These are phyloP conservation scores for Rhagium mordax DNA, from an alignment of 2,888 invertebrate genomes.

Conservation along the genomic window DNA sequence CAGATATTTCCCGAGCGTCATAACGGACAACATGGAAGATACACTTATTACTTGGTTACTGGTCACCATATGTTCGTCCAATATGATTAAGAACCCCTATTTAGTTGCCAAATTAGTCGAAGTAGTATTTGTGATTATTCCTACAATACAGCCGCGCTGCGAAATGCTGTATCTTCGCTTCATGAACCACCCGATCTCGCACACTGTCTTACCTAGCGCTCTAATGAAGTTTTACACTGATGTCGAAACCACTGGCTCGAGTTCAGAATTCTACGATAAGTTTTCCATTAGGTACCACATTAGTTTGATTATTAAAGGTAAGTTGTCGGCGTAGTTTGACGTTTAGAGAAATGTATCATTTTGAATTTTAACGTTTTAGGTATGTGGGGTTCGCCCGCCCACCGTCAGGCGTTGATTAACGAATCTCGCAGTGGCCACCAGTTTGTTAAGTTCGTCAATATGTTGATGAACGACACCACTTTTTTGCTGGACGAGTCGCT, in stretches of 20 bases:
- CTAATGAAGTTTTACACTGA: conserved; percentile 99
- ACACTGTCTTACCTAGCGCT: conserved; percentile 86
- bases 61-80: conserved; percentile 90
- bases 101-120: conserved; percentile 97
- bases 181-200: conserved; percentile 90
- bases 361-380: conserved; percentile 62
- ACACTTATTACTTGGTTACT: conserved; percentile 91
- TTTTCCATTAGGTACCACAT: conserved; percentile 99
- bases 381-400: conserved; percentile 94
- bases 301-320: conserved; percentile 92
- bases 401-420: conserved; percentile 88
- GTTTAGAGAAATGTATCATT: not conserved
- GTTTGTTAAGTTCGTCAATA: conserved; percentile 97
- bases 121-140: conserved; percentile 86
- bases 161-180: conserved; percentile 79
- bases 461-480: conserved; percentile 99
- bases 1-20: conserved; percentile 84
- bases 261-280: conserved; percentile 99
- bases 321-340: conserved; percentile 34
- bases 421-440: conserved; percentile 93
- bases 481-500: conserved; percentile 96
- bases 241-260: conserved; percentile 97
- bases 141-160: conserved; percentile 75
- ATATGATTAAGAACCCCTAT: conserved; percentile 96
- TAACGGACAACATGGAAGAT: conserved; percentile 85